Percentiles rank a stretch among this genome's conserved stretches.
phyloP scores from a whole-genome alignment of 2,888 invertebrate species.

The Brenthis hecate region DNA sequence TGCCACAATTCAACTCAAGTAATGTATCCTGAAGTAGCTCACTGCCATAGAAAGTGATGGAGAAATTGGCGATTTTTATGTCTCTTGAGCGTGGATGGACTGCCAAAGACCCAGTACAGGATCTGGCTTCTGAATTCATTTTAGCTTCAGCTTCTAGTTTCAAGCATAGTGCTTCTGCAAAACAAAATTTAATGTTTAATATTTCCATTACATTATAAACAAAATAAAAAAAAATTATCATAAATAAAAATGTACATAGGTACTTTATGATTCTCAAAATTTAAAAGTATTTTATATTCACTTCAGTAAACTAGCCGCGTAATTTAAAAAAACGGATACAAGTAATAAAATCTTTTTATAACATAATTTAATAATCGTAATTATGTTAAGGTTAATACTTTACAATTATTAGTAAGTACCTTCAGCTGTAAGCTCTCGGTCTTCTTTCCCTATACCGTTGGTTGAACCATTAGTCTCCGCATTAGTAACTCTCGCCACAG shows the following conservation, averaged over 20 bases:
- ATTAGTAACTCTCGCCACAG: slow-evolving; percentile 76
- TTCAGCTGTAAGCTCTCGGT: slow-evolving; percentile 87
- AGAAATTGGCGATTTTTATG: slow-evolving; percentile 97
- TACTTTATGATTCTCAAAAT: neutral
- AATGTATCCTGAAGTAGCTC: slow-evolving; percentile 97
- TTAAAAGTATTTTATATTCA: slow-evolving; percentile 3
- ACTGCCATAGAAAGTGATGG: slow-evolving; percentile 98
- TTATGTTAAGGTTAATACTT: neutral
- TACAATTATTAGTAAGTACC: slow-evolving; percentile 76
- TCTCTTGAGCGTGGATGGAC: slow-evolving; percentile 98
- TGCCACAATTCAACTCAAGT: slow-evolving; percentile 97
- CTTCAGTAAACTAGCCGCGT: neutral
- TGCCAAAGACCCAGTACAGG: slow-evolving; percentile 96
- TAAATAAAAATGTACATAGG: neutral
- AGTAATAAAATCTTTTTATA: no score
- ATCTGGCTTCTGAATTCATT: slow-evolving; percentile 95
- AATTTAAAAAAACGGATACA: no score
- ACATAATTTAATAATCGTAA: neutral
- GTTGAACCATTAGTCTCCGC: slow-evolving; percentile 81
- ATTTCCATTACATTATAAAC: neutral
- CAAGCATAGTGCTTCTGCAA: slow-evolving; percentile 89
- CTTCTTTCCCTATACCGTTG: slow-evolving; percentile 63
- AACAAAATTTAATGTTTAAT: neutral
- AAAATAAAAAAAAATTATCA: neutral
- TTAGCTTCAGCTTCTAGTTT: slow-evolving; percentile 95